A percentile compares a stretch with the other conserved stretches of the same genome.
phyloP scores from a whole-genome alignment of 2,797 vertebrate species.

The Microcaecilia unicolor region DNA sequence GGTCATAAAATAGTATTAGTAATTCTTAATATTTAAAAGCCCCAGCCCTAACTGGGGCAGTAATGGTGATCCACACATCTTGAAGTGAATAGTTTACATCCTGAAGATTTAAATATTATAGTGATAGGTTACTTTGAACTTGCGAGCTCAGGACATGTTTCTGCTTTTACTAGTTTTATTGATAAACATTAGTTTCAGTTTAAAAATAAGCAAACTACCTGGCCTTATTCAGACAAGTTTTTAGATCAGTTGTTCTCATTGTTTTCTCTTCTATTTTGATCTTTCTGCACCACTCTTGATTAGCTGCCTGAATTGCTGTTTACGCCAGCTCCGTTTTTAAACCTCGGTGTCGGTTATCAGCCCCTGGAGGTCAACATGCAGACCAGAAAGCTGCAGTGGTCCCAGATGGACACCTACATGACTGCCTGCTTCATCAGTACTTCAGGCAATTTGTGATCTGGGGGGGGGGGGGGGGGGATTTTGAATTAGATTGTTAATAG shows the following conservation, averaged over 20 bases:
- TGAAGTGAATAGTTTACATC: too few relatives aligned
- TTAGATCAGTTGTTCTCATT: slow-evolving; percentile 3
- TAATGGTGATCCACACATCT: too few relatives aligned
- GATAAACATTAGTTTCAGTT: not conserved
- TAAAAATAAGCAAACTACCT: too few relatives aligned
- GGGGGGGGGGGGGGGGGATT: slow-evolving; percentile 18
- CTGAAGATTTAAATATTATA: too few relatives aligned
- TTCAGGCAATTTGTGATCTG: slow-evolving; percentile 50
- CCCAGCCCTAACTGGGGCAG: too few relatives aligned
- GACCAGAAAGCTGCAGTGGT: slow-evolving; percentile 24
- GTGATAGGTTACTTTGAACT: too few relatives aligned
- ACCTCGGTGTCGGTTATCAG: slow-evolving; percentile 21
- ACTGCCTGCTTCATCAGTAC: slow-evolving; percentile 36
- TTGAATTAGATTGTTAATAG: slow-evolving; percentile 58
- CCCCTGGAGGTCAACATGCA: slow-evolving; percentile 36
- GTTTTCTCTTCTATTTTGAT: not conserved
- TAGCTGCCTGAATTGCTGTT: slow-evolving; percentile 15
- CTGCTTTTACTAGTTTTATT: not conserved
- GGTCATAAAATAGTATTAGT: too few relatives aligned
- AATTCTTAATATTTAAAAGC: too few relatives aligned
- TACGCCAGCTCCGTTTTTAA: slow-evolving; percentile 19
- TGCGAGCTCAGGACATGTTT: not conserved
- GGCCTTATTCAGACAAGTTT: too few relatives aligned
- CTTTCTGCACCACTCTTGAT: slow-evolving; percentile 9
- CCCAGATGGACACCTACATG: slow-evolving; percentile 48